These are phyloP conservation scores for Accipiter minullus DNA, from an alignment of 2,797 vertebrate genomes.

Conservation along the genomic window DNA sequence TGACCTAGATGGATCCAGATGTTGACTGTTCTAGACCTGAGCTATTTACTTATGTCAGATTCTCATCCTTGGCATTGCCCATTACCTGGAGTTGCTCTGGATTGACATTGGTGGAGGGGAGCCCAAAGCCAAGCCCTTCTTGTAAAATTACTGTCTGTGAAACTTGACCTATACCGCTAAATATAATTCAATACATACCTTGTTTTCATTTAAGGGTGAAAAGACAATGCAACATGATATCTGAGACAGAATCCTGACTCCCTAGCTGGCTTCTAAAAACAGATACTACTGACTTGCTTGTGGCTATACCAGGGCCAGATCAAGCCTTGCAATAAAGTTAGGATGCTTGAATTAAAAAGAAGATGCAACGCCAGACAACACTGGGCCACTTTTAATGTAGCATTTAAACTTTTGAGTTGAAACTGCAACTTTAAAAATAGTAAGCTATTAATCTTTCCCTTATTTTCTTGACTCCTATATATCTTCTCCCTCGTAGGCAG, in stretches of 20 bases:
- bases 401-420: slow-evolving; percentile 28
- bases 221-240: background rate
- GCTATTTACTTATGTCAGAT: background rate
- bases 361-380: background rate
- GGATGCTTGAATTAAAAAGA: background rate
- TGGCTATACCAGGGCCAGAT: background rate
- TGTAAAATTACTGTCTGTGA: background rate
- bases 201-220: background rate
- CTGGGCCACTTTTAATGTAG: background rate
- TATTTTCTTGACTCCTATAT: background rate
- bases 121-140: background rate
- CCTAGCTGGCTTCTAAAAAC: background rate
- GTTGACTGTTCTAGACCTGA: background rate
- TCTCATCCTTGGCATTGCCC: background rate
- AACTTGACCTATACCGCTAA: background rate
- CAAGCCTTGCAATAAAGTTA: background rate
- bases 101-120: background rate
- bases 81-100: background rate
- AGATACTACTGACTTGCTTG: background rate
- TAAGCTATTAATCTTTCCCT: background rate
- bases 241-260: background rate
- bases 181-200: background rate
- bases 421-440: slow-evolving; percentile 54
- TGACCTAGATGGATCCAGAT: background rate
- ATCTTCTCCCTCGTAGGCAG: background rate